Percentiles rank a stretch among this genome's conserved stretches.
Conservation (phyloP, 1,140 invertebrate genomes). For the Anoplolepis gracilipes region DNA sequence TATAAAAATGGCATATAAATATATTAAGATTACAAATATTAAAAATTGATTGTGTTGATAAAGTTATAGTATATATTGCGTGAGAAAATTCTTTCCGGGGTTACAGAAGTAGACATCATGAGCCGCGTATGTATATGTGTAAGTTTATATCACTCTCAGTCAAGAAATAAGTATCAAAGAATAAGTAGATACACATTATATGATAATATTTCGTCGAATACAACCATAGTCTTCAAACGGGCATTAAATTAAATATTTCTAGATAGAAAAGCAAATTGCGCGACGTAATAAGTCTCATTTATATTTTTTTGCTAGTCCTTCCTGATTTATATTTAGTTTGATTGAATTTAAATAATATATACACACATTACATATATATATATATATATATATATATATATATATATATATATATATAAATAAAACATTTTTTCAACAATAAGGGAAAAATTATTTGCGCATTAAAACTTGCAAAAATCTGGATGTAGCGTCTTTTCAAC, state of each 20-base stretch:
- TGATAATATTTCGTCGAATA: conserved; percentile 22
- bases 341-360: conserved; percentile 11
- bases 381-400: background rate
- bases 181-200: conserved; percentile 48
- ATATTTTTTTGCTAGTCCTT: background rate
- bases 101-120: conserved; percentile 30
- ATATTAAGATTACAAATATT: conserved; percentile 13
- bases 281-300: background rate
- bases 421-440: conserved; percentile 28
- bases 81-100: conserved; percentile 18
- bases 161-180: conserved; percentile 49
- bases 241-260: conserved; percentile 16
- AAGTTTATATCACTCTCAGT: conserved; percentile 29
- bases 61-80: conserved; percentile 7
- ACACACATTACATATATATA: background rate
- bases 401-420: background rate
- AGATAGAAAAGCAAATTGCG: conserved; percentile 15
- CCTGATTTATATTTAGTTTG: conserved; percentile 1
- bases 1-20: conserved; percentile 37
- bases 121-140: conserved; percentile 12
- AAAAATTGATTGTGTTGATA: background rate
- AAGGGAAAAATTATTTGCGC: background rate
- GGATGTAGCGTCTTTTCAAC: background rate
- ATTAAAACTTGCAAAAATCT: conserved; percentile 3
- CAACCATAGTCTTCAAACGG: background rate